Percentiles rank a stretch among this genome's conserved stretches.
Evolutionary conservation across 2,113 vertebrate species (phyloP).

Genomic region (Labeo catla): DNA sequence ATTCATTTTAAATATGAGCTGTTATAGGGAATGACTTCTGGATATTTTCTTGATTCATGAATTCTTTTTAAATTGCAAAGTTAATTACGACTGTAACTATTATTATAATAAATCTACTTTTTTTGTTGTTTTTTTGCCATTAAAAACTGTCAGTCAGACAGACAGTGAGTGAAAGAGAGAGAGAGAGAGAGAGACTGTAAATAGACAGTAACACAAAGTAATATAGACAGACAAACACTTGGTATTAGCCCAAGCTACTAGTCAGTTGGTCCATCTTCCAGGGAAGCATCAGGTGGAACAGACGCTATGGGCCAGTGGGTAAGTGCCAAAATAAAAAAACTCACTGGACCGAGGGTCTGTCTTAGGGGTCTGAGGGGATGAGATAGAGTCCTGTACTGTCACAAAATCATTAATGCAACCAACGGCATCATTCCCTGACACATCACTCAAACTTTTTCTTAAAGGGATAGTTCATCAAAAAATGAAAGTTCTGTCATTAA

Average conservation of each 20-base stretch:
- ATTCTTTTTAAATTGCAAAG: no score
- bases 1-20: background rate
- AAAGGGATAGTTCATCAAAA: no score
- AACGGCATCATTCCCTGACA: background rate
- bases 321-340: constrained; percentile 6
- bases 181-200: background rate
- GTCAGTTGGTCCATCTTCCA: background rate
- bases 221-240: background rate
- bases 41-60: no score
- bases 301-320: constrained; percentile 16
- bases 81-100: no score
- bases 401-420: constrained; percentile 36
- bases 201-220: background rate
- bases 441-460: background rate
- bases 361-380: constrained; percentile 19
- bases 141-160: no score
- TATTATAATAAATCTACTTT: no score
- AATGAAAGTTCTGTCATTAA: no score
- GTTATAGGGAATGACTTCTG: background rate
- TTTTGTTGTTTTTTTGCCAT: no score
- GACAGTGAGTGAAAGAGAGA: background rate
- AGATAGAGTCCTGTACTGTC: constrained; percentile 30
- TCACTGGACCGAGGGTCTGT: background rate
- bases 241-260: background rate
- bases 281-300: constrained; percentile 10